These are phyloP conservation scores for Scrobipalpa costella DNA, from an alignment of 2,888 invertebrate genomes.

Conservation along the genomic window DNA sequence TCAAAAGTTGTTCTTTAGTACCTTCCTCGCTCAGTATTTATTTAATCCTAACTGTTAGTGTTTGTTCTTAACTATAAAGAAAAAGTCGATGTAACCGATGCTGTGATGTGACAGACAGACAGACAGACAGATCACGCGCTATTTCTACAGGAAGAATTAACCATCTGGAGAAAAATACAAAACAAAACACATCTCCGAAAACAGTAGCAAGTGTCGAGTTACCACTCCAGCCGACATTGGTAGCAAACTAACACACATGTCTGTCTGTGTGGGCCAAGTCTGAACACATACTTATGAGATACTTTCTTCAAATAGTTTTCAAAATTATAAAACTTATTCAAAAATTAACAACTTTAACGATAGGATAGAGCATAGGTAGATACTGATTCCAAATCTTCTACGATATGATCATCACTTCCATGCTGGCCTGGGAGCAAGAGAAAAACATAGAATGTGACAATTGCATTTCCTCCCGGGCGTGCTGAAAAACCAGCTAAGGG, in stretches of 20 bases:
- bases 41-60: neutral
- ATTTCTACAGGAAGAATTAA: constrained; percentile 25
- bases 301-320: too few relatives aligned
- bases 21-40: too few relatives aligned
- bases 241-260: constrained; percentile 6
- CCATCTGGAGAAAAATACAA: constrained; percentile 41
- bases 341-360: too few relatives aligned
- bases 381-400: too few relatives aligned
- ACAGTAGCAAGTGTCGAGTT: constrained; percentile 44
- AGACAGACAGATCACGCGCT: neutral
- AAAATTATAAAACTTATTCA: too few relatives aligned
- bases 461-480: too few relatives aligned
- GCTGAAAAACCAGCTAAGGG: too few relatives aligned
- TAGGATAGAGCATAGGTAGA: too few relatives aligned
- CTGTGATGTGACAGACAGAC: neutral
- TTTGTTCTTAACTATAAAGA: neutral
- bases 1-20: neutral
- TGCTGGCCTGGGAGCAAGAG: too few relatives aligned
- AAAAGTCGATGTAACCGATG: neutral
- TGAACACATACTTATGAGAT: too few relatives aligned
- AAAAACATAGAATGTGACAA: too few relatives aligned
- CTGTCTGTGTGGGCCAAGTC: neutral
- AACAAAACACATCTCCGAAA: constrained; percentile 43
- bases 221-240: constrained; percentile 32
- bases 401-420: too few relatives aligned